Evolutionary conservation across 2,113 vertebrate species (phyloP).

Genomic region (Taxidea taxus): DNA sequence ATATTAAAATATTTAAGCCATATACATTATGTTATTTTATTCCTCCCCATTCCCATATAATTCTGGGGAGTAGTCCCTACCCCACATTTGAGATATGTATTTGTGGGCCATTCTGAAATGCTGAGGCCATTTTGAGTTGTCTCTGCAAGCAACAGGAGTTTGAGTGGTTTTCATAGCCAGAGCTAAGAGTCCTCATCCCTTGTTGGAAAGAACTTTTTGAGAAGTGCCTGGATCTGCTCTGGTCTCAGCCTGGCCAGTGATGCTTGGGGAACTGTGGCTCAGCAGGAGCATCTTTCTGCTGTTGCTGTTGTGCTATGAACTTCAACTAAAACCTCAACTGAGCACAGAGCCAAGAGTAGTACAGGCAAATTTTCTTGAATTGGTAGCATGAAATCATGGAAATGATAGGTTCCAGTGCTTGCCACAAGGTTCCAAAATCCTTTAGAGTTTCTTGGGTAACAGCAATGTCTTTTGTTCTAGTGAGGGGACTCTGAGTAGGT

Average conservation of each 20-base stretch:
- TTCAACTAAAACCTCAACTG: neutral
- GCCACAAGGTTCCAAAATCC: neutral
- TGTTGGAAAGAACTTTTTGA: rapidly evolving
- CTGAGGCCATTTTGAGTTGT: neutral
- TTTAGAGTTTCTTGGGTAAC: neutral
- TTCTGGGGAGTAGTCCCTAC: no score
- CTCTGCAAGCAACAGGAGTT: neutral
- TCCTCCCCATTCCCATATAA: no score
- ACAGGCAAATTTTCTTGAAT: neutral
- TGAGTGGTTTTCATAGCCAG: neutral
- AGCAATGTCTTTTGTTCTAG: neutral
- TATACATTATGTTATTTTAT: neutral
- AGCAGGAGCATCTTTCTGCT: neutral
- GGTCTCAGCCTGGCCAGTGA: neutral
- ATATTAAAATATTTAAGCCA: neutral
- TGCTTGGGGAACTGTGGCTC: neutral
- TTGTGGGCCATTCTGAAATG: neutral
- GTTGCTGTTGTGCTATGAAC: neutral
- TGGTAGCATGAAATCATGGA: neutral
- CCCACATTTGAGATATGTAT: neutral
- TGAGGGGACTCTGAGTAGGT: neutral
- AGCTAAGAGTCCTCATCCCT: neutral
- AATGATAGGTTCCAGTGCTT: neutral
- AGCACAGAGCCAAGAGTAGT: neutral
- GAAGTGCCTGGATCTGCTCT: neutral